Evolutionary conservation across 1,140 invertebrate species (phyloP), one percentile per base, ranked within the genome.

Genomic region (Drosophila lacertosa): DNA sequence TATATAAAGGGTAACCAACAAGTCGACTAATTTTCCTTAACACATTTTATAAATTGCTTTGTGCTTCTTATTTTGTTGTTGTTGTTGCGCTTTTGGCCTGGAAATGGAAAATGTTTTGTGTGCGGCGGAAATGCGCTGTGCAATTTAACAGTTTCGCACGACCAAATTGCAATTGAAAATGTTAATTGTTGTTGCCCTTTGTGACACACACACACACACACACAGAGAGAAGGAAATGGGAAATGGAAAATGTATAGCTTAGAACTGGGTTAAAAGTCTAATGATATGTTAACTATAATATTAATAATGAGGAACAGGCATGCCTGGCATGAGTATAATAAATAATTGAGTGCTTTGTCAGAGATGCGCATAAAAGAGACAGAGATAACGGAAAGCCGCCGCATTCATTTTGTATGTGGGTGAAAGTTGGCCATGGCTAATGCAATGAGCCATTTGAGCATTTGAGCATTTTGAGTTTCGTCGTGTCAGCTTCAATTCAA

Each of bases 111-210:
- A 54, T 62, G 18, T 62, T 35, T 66, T 59, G 22, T 39, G 11
- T 29, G 50, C 54, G 26, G 24, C 66, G 66, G 66, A 69, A 69
- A 55, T 69, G 66, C 48, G 18, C 48, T 48, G 24, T 51, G 47
- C 42, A 60, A 48, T 60, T 48, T 48, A 37, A 60, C 33, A 53
- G 37, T 60, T 60, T 53, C 57, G 51, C 51, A 54, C 51, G 51
- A 54, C 22, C 51, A 29, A 29, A 66, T 66, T 26, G 54, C 64
- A 69, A 69, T 69, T 69, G 66, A 69, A 63, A 69, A 69, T 69
- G 66, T 69, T 69, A 63, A 69, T 69, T 69, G 50, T 53, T 20
- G 26, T 48, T 48, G 42, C 24, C 33, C 18, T 50, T 40, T 62
- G 35, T 50, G 42, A 40, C 47, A 50, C 9, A 50, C 47, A n/a